Evolutionary conservation across 2,113 vertebrate species (phyloP).

Genomic region (Alligator sinensis): DNA sequence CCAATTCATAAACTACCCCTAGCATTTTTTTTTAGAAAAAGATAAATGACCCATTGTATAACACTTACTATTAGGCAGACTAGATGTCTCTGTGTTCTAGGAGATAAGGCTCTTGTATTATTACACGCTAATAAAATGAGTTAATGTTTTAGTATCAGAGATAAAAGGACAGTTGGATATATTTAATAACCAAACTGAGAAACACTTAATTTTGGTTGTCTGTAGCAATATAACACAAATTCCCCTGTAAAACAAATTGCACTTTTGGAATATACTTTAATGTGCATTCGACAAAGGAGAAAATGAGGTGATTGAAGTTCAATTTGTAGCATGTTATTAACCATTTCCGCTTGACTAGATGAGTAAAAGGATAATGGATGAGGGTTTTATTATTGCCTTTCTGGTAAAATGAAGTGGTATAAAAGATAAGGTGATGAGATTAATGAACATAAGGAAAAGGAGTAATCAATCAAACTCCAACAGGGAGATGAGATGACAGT

Average conservation of each 20-base stretch:
- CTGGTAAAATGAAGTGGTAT: conserved; percentile 98
- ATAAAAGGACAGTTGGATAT: conserved; percentile 85
- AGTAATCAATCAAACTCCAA: conserved; percentile 95
- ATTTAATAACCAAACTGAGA: conserved; percentile 86
- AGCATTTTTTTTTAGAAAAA: conserved; percentile 69
- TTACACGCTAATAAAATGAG: conserved; percentile 83
- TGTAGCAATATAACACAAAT: conserved; percentile 85
- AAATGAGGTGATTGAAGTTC: conserved; percentile 99
- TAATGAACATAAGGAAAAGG: conserved; percentile 97
- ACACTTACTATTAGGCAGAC: conserved; percentile 78
- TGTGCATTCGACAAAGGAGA: conserved; percentile 88
- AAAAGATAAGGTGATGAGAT: conserved; percentile 99
- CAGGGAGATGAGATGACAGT: conserved; percentile 79
- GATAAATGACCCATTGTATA: conserved; percentile 81
- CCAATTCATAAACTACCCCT: conserved; percentile 82
- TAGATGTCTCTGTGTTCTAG: conserved; percentile 81
- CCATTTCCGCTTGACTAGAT: conserved; percentile 97
- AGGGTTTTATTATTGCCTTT: conserved; percentile 99
- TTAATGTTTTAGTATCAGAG: conserved; percentile 85
- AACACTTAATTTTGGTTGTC: conserved; percentile 86
- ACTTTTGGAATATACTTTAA: conserved; percentile 87
- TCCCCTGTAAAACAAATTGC: conserved; percentile 86
- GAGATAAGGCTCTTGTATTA: conserved; percentile 84
- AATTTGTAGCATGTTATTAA: conserved; percentile 99
- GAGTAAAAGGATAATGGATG: conserved; percentile 99